A percentile compares a stretch with the other conserved stretches of the same genome.
phyloP scores from a whole-genome alignment of 2,888 invertebrate genomes.

The Micoletzkya japonica region DNA sequence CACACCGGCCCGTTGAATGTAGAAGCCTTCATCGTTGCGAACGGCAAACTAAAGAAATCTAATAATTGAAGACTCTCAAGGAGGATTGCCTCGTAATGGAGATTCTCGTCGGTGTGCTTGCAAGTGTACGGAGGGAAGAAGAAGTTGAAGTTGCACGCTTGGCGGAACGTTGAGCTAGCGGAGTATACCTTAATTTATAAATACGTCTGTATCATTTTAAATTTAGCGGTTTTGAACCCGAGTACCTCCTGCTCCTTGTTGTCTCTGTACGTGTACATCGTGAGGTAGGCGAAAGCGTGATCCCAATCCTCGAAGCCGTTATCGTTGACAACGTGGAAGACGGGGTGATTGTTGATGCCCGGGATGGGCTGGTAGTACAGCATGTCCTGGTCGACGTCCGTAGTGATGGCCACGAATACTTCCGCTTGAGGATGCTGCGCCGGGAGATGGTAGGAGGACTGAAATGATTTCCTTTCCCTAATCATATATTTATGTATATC shows the following conservation, averaged over 20 bases:
- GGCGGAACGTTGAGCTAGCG: slow-evolving; percentile 48
- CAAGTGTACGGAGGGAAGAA: slow-evolving; percentile 53
- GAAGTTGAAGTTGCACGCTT: slow-evolving; percentile 48
- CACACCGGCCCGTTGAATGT: slow-evolving; percentile 50
- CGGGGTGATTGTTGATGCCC: slow-evolving; percentile 17
- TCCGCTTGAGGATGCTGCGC: background rate
- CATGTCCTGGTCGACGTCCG: slow-evolving; percentile 32
- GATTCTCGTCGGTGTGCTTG: slow-evolving; percentile 39
- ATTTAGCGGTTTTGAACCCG: background rate
- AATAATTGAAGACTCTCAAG: background rate
- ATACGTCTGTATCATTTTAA: background rate
- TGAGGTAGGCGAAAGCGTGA: slow-evolving; percentile 35
- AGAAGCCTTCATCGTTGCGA: slow-evolving; percentile 41
- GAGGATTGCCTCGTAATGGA: slow-evolving; percentile 55
- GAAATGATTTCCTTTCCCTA: background rate
- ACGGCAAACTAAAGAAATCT: slow-evolving; percentile 40
- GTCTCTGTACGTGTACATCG: slow-evolving; percentile 41
- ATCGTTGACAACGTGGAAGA: slow-evolving; percentile 32
- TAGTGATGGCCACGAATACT: background rate
- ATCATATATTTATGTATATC: background rate
- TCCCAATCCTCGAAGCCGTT: slow-evolving; percentile 8
- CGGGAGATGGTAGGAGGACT: background rate
- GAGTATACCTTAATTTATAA: slow-evolving; percentile 36
- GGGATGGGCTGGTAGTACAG: slow-evolving; percentile 25
- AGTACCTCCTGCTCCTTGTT: slow-evolving; percentile 36